Base-by-base conservation (phyloP, 2,888 invertebrate species). In the Coelinius sp. region DNA sequence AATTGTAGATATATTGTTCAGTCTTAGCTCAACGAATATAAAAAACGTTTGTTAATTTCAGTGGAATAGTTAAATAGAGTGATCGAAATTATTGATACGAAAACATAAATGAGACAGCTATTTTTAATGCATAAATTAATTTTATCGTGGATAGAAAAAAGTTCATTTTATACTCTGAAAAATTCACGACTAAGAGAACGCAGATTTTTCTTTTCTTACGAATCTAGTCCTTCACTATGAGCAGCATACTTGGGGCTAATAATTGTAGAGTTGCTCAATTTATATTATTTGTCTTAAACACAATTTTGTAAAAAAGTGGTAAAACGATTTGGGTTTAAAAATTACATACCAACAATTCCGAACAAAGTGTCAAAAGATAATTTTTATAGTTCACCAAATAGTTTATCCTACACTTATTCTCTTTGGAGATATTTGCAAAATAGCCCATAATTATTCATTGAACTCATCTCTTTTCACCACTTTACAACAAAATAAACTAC, bases 1-100 rank as follows among this genome's bases (percentile, higher is more conserved):
- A 53, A 31, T 31, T 20, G 24, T 71, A 41, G 27, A 66, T 49
- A 68, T 46, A n/a, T 53, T 27, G 22, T 56, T 17, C 17, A 35
- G 20, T 20, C 14, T 59, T 31, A 59, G 59, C 59, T 53, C 63
- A 41, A 10, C n/a, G 38, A 49, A 59, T 27, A 22, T 22, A 8
- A 59, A 8, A 17, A 31, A 59, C 35, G 14, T 27, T 4, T 31
- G 31, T 66, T 27, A 41, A 52, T 70, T 73, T 41, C 20, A 31
- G 31, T 59, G 0, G 6, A 17, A 31, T 20, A 7, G 35, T 31
- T 20, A 14, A 14, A 59, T 31, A 56, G 31, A 56, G n/a, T n/a
- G n/a, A n/a, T n/a, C n/a, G n/a, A 56, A 56, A 31, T 27, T 27
- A 6, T 27, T 31, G 0, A 35, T 14, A n/a, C n/a, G 17, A 35